Evolutionary conservation across 2,797 vertebrate genomes (phyloP).

Genomic region (Arrhamphus sclerolepis): DNA sequence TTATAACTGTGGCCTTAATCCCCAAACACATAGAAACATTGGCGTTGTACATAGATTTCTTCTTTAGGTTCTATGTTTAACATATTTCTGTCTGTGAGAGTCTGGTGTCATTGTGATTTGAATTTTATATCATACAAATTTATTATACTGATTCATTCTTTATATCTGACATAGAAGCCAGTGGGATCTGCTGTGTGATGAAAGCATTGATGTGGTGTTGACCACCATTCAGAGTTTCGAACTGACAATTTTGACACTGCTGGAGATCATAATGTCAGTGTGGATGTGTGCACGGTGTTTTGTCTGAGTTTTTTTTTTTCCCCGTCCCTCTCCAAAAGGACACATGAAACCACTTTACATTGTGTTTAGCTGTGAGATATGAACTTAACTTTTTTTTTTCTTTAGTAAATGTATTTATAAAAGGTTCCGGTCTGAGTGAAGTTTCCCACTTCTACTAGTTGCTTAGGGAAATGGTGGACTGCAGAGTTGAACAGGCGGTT

Average conservation of each 20-base stretch:
- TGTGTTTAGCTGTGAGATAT: conserved; percentile 12
- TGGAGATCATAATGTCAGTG: conserved; percentile 51
- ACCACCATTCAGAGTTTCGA: conserved; percentile 48
- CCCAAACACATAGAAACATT: conserved; percentile 58
- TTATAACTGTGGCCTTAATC: conserved; percentile 79
- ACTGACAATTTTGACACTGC: conserved; percentile 55
- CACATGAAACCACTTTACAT: conserved; percentile 32
- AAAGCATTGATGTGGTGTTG: conserved; percentile 60
- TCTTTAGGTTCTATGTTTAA: conserved; percentile 57
- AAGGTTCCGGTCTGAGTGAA: conserved; percentile 23
- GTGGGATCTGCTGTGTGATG: conserved; percentile 36
- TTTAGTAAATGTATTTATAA: conserved; percentile 14
- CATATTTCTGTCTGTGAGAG: conserved; percentile 67
- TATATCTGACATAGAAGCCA: conserved; percentile 37
- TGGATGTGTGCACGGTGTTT: conserved; percentile 27
- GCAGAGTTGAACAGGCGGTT: conserved; percentile 41
- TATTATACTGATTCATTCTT: conserved; percentile 45
- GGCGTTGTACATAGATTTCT: conserved; percentile 71
- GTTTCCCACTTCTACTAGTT: conserved; percentile 11
- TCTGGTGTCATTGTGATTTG: conserved; percentile 60
- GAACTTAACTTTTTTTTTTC: not conserved
- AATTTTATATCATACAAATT: conserved; percentile 52
- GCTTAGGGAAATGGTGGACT: conserved; percentile 28
- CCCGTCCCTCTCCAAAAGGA: conserved; percentile 19
- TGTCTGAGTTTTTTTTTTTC: too few relatives aligned